A percentile compares a stretch with the other conserved stretches of the same genome.
Evolutionary conservation across 35 echinoderm and acorn worm species (phyloP).

Genomic region (Diadema setosum): DNA sequence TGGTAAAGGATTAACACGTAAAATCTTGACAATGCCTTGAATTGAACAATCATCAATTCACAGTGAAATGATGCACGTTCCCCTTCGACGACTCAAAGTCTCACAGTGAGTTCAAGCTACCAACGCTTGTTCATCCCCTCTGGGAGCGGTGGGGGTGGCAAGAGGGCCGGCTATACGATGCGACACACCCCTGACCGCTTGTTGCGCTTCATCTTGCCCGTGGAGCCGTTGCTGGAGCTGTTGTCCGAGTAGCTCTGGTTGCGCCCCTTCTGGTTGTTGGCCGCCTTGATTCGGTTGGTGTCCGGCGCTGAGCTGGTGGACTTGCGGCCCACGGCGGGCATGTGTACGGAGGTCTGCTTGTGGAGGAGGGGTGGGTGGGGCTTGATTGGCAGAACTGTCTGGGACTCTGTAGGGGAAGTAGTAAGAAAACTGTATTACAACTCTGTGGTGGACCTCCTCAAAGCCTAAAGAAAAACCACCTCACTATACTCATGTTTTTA

Average conservation of each 20-base stretch:
- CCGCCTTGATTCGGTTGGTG: conserved; percentile 58
- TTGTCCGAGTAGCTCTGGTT: conserved; percentile 86
- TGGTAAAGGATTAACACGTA: not conserved
- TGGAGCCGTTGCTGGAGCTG: conserved; percentile 22
- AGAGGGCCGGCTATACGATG: conserved; percentile 62
- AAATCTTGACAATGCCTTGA: not conserved
- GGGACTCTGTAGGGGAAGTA: not conserved
- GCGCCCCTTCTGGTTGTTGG: conserved; percentile 28
- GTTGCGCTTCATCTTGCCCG: conserved; percentile 77
- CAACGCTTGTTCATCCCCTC: too few species aligned
- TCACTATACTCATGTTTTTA: too few species aligned
- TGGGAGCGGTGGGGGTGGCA: too few species aligned
- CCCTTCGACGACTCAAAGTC: not conserved
- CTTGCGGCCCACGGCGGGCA: conserved; percentile 63
- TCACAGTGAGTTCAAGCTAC: not conserved
- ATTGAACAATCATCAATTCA: not conserved
- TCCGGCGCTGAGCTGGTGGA: conserved; percentile 76
- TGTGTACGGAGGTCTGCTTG: conserved; percentile 83
- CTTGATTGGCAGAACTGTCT: conserved; percentile 56
- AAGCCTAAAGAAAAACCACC: too few species aligned
- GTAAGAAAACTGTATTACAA: too few species aligned
- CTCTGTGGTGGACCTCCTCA: too few species aligned
- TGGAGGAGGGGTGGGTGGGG: conserved; percentile 69
- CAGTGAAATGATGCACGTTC: not conserved
- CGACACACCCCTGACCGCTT: conserved; percentile 79